Base-by-base conservation (phyloP, 2,888 invertebrate species). In the Aleiodes testaceus region DNA sequence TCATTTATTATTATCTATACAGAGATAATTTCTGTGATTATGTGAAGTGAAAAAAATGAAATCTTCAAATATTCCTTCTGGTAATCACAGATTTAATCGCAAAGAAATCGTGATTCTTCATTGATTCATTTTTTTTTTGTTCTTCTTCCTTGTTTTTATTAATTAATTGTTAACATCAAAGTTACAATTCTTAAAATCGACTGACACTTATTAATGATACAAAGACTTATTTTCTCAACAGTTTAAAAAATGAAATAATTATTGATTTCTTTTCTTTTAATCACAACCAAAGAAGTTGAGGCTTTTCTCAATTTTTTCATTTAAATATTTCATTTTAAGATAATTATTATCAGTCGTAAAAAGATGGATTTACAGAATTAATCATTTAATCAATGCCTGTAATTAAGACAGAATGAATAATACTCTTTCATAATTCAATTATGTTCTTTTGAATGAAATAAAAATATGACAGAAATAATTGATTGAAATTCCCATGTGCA, bases 201-300 rank as follows among this genome's bases (percentile, higher is more conserved):
- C 82, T 82, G 80, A 84, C 80, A 81, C 78, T 78, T 79, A 78
- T 70, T 81, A 81, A 75, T 81, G 79, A 79, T 84, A 83, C 78
- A 84, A 83, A 82, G 77, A 77, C 81, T 66, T 70, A 66, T 59
- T 30, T 53, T 55, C 44, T 67, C 55, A 36, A 52, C 11, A 30
- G 20, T 42, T 22, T 4, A 5, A 22, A 42, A 20, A 42, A 66
- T 2, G 22, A 52, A 7, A 66, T 47, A 49, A 14, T 49, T 30
- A 42, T 66, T 12, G 30, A 22, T 36, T 22, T 36, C 7, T 36
- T 9, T 36, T 36, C 9, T 12, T 9, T 9, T 42, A 45, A 36
- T 59, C 59, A 59, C 59, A 59, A 59, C 59, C 59, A 14, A 14
- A 36, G 18, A 16, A 49, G 7, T 36, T 9, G 16, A 49, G 14